A percentile compares a stretch with the other conserved stretches of the same genome.
These are phyloP conservation scores for Chironomus tepperi DNA, from an alignment of 1,140 invertebrate species.

Conservation along the genomic window DNA sequence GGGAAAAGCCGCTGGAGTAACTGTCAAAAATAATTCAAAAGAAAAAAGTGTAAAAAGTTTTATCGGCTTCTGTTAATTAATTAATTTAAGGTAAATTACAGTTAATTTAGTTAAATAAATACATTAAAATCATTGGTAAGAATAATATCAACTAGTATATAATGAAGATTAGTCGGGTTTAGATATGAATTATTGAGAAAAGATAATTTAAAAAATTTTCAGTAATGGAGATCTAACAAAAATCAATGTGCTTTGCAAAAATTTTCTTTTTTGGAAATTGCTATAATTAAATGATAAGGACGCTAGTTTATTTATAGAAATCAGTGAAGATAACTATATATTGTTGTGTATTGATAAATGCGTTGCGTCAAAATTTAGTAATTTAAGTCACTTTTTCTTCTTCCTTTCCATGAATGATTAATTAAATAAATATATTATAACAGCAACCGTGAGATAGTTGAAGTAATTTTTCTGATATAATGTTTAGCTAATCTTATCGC, in stretches of 20 bases:
- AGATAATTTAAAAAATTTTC: neutral
- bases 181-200: neutral
- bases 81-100: slow-evolving; percentile 1
- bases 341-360: neutral
- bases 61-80: neutral
- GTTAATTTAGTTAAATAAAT: neutral
- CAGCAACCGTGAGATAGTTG: too few species aligned
- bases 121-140: neutral
- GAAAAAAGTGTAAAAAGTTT: neutral
- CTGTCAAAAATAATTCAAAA: neutral
- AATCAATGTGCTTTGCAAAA: slow-evolving; percentile 23
- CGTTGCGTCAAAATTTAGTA: neutral
- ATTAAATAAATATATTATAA: too few species aligned
- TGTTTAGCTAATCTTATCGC: neutral
- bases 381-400: too few species aligned
- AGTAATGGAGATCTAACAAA: neutral
- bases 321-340: neutral
- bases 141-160: neutral
- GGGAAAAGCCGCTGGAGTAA: neutral
- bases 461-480: too few species aligned
- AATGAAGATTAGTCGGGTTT: neutral
- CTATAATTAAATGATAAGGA: neutral
- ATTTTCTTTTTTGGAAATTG: neutral
- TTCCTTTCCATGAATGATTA: too few species aligned
- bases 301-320: slow-evolving; percentile 5